phyloP scores from a whole-genome alignment of 2,888 invertebrate genomes.

The Drosophila percnosoma region DNA sequence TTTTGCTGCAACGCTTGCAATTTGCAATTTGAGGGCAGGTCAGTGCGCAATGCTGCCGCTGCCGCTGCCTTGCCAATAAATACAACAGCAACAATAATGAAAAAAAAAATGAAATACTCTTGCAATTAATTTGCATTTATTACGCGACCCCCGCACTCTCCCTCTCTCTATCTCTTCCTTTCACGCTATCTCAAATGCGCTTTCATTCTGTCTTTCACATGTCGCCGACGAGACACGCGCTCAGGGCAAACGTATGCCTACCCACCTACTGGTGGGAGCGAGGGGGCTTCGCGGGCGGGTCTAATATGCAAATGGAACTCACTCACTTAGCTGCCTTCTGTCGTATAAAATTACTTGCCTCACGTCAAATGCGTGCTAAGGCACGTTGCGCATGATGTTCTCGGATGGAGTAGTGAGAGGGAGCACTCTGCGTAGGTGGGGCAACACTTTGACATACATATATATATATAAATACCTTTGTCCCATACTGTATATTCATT shows the following conservation, averaged over 20 bases:
- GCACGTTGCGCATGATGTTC: not conserved
- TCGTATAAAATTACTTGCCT: conserved; percentile 51
- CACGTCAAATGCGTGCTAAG: conserved; percentile 4
- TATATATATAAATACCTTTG: not conserved
- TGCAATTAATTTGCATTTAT: conserved; percentile 51
- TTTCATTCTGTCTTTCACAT: conserved; percentile 33
- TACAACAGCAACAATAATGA: not conserved
- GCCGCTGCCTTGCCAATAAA: conserved; percentile 15
- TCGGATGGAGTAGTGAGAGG: not conserved
- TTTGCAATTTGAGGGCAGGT: conserved; percentile 57
- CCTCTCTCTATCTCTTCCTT: not conserved
- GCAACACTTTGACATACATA: conserved; percentile 1
- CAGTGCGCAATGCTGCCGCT: conserved; percentile 34
- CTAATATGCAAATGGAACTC: conserved; percentile 58
- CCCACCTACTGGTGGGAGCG: not conserved
- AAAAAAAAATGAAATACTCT: not conserved
- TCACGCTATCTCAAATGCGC: not conserved
- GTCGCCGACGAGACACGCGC: conserved; percentile 58
- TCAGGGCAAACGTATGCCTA: conserved; percentile 35
- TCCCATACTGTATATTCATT: not conserved
- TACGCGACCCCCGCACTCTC: conserved; percentile 5
- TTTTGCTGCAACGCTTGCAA: conserved; percentile 55
- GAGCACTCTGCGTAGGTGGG: not conserved
- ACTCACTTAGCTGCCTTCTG: conserved; percentile 41
- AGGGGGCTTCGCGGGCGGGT: not conserved